Base-by-base conservation (phyloP, 2,888 invertebrate species). In the Baronia brevicornis region DNA sequence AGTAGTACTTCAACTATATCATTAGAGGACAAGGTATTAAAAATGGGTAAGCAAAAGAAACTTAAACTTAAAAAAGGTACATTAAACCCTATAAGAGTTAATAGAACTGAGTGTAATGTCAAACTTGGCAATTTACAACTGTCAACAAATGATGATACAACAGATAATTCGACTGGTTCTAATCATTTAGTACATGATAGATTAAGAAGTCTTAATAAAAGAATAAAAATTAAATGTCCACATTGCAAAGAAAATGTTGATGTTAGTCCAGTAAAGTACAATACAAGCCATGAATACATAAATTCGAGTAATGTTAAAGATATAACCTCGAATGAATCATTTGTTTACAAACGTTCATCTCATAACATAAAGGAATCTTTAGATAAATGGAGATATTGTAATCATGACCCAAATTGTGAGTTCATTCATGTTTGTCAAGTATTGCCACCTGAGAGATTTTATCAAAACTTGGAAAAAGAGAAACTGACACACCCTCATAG, bases 351-450 rank as follows among this genome's bases (percentile, higher is more conserved):
- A 44, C 38, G 46, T 6, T 48, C 53, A 28, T 36, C 51, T 7
- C 60, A 46, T 27, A 37, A 25, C n/a, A 25, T 13, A 12, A 52
- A 48, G n/a, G 37, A 30, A 19, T n/a, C 34, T 44, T 12, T 9
- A n/a, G 45, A 51, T 7, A 46, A 36, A 64, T 23, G 47, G 41
- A 21, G 66, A 25, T 31, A 50, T 13, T 78, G 77, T 34, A 35
- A 27, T 3, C 79, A 78, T 42, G 54, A 70, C 10, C 77, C 75
- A 5, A 63, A 57, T 7, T 77, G 79, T 42, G 77, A 78, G 39
- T 40, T 74, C 28, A 47, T 79, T 10, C 78, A 78, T 1, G 43
- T 74, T 10, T 79, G 78, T 36, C 77, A 80, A 46, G 60, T 78
- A 40, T 41, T 75, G 34, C 66, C 71, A 3, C 51, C 47, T 17